Evolutionary conservation across 1,140 invertebrate species (phyloP).

Genomic region (Sipha flava): DNA sequence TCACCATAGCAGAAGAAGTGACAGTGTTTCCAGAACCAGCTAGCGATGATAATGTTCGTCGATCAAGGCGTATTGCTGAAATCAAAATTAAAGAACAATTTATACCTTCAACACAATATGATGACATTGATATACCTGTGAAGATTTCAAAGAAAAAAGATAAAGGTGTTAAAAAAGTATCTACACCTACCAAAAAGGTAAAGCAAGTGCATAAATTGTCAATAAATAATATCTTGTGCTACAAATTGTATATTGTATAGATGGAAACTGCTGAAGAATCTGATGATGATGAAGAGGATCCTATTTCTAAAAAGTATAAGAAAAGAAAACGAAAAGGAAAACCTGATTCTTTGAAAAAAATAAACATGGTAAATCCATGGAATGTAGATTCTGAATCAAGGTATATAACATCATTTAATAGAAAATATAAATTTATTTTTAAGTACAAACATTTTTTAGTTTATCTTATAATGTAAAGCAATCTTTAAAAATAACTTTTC

Average conservation of each 20-base stretch:
- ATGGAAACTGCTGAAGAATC: background rate
- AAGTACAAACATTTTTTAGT: background rate
- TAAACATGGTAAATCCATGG: conserved; percentile 59
- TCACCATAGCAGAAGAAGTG: background rate
- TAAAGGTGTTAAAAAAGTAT: background rate
- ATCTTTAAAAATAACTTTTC: too few relatives aligned
- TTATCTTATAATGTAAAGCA: background rate
- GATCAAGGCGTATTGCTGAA: conserved; percentile 28
- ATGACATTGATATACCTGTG: background rate
- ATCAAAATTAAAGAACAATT: conserved; percentile 25
- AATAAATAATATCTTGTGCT: background rate
- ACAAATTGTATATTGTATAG: background rate
- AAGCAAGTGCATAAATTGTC: background rate
- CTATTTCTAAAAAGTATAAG: conserved; percentile 23
- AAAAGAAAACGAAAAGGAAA: conserved; percentile 46
- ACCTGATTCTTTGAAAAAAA: conserved; percentile 45
- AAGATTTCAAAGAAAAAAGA: conserved; percentile 4
- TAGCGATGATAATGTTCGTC: background rate
- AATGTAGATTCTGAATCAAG: conserved; percentile 56
- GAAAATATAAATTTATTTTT: too few relatives aligned
- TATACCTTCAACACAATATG: background rate
- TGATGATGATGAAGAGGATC: conserved; percentile 31
- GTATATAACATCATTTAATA: conserved; percentile 34
- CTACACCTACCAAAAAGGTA: background rate
- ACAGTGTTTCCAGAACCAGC: background rate